Base-by-base conservation (phyloP, 2,113 vertebrate species). In the Coturnix japonica region DNA sequence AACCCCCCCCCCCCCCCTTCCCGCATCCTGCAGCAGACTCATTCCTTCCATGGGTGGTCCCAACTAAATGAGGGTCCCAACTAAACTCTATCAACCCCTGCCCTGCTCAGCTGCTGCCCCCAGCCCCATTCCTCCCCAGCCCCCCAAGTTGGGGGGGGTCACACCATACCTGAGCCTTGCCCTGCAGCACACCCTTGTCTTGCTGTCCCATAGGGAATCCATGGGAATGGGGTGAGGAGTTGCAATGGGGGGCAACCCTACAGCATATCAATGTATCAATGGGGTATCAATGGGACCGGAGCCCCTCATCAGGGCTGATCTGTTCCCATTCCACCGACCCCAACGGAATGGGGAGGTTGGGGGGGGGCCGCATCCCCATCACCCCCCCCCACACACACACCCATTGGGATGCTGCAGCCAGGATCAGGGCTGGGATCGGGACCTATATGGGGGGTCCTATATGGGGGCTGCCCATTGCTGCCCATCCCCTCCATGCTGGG, bases 21-120 rank as follows among this genome's bases (percentile, higher is more conserved):
- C 49, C 49, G 49, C 49, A 51, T 51, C 96, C 81, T 13, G 75
- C 79, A 97, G 97, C 97, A 96, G 98, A 86, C 93, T 35, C 93
- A 97, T 98, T 98, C 98, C 98, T 96, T 96, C 95, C 97, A 93
- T 97, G 98, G 98, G 98, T 95, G 97, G 95, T 97, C 97, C 96
- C 72, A 66, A n/a, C 2, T 10, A 21, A 49, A 37, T 26, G 22
- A 60, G 0, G 7, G 33, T 37, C 2, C 1, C 11, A n/a, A 51
- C 2, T n/a, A n/a, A 53, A 23, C 4, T 80, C 64, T 14, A 5
- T 23, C 23, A 76, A 4, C 28, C n/a, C 30, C 1, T 0, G 1
- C 2, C 8, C 37, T 33, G 35, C 15, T 61, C 23, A 11, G 60
- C 12, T 7, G 35, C 35, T 10, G 8, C 33, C 23, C 21, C 21